Conservation (phyloP, 2,113 vertebrate species). For the Antigone vipio region DNA sequence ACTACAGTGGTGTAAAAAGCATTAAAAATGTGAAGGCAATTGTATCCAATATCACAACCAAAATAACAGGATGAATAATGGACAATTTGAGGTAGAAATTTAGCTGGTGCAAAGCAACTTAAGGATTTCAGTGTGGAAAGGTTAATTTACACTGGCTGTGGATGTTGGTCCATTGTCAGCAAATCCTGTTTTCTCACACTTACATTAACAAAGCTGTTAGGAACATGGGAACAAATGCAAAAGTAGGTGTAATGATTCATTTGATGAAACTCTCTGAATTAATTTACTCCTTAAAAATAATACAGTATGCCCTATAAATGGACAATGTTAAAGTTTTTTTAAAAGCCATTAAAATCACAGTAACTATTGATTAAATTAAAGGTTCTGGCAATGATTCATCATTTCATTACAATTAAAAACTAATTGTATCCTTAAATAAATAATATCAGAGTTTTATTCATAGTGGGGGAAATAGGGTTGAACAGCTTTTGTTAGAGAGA, state of each 20-base stretch:
- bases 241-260: neutral
- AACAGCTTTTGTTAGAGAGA: neutral
- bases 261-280: constrained; percentile 15
- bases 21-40: neutral
- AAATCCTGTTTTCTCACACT: constrained; percentile 23
- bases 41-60: neutral
- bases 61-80: neutral
- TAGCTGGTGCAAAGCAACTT: neutral
- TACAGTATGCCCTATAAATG: neutral
- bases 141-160: neutral
- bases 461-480: neutral
- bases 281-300: constrained; percentile 31
- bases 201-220: neutral
- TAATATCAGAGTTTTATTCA: constrained; percentile 27
- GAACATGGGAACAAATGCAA: neutral
- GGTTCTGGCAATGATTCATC: constrained; percentile 24
- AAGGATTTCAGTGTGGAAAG: neutral
- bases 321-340: neutral
- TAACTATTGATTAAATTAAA: constrained; percentile 49
- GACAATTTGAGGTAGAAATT: neutral
- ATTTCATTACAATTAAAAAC: constrained; percentile 70
- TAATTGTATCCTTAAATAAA: constrained; percentile 68
- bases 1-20: neutral
- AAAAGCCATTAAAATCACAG: constrained; percentile 13
- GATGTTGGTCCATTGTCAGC: neutral